Conservation (phyloP, 2,888 invertebrate genomes). For the Pyrgus malvae region DNA sequence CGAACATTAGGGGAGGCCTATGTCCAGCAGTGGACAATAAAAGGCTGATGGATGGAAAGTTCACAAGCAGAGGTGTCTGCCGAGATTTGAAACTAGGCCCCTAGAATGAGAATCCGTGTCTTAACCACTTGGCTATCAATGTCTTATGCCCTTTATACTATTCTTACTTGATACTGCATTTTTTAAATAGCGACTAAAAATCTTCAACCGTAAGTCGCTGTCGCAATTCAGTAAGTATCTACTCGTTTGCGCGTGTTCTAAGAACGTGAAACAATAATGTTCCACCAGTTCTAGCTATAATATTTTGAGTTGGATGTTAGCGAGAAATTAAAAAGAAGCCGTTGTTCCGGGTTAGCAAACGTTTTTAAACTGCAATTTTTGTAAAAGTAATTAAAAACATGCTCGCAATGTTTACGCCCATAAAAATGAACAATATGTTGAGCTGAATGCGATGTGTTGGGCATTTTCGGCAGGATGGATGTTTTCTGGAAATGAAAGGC, state of each 20-base stretch:
- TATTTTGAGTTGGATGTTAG: constrained; percentile 11
- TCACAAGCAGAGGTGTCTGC: too few species aligned
- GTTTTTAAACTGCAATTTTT: constrained; percentile 16
- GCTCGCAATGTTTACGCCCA: constrained; percentile 12
- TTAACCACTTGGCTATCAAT: too few species aligned
- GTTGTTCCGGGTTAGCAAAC: constrained; percentile 4
- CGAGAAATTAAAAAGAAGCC: constrained; percentile 15
- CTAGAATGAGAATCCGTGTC: too few species aligned
- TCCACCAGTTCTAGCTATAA: constrained; percentile 3
- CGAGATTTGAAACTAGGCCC: too few species aligned
- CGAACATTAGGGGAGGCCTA: too few species aligned
- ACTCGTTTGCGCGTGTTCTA: background rate
- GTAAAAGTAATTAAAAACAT: constrained; percentile 20
- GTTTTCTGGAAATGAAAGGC: background rate
- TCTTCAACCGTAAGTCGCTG: background rate
- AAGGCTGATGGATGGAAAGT: too few species aligned
- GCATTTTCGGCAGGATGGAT: constrained; percentile 9
- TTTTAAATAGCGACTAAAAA: background rate
- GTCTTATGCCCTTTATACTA: too few species aligned
- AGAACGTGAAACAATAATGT: constrained; percentile 5
- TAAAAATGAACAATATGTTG: constrained; percentile 12
- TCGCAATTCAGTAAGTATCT: background rate
- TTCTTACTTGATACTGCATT: too few species aligned
- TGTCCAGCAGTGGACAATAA: too few species aligned
- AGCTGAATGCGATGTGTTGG: constrained; percentile 6